Base-by-base conservation (phyloP, 2,113 vertebrate genomes). In the Megaptera novaeangliae region DNA sequence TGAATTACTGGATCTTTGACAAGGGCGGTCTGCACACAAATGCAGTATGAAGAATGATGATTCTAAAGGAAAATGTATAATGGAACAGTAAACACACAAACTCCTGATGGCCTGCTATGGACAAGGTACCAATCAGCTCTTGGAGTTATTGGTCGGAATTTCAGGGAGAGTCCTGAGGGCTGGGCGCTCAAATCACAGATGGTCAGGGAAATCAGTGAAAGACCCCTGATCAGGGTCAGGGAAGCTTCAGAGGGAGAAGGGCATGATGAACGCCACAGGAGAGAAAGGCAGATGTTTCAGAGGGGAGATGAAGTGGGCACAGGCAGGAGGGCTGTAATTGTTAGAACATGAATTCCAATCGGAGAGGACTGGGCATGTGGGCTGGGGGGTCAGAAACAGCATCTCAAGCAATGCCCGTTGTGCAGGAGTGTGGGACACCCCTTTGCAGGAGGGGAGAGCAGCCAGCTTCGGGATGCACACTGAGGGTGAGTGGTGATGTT, bases 361-460 rank as follows among this genome's bases (percentile, higher is more conserved):
- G 9, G 52, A 44, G 20, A 49, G 13, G 18, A 4, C 0, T 10
- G 8, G 11, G n/a, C 2, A 71, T 4, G n/a, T 18, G 74, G 55
- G 25, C 39, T 46, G 13, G 34, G 72, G 10, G 21, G 20, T 39
- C 39, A 41, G 49, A n/a, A 21, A 23, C 0, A 46, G 46, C 10
- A 8, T 27, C 75, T 4, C 41, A 3, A 2, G 2, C 11, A 5
- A 5, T 1, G 41, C 6, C 15, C 2, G 10, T 1, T 6, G 6
- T 41, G 20, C 64, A 31, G 41, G 10, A 72, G 59, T 14, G 2
- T 0, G 14, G 57, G 29, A 15, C 21, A 25, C 25, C 15, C 15
- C 20, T 41, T 13, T 18, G 36, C 13, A 64, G 20, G 4, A 8
- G 9, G 2, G 82, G 44, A 36, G n/a, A 29, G 0, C 13, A 10